Conservation (phyloP, 2,113 vertebrate species). For the Ictalurus punctatus region DNA sequence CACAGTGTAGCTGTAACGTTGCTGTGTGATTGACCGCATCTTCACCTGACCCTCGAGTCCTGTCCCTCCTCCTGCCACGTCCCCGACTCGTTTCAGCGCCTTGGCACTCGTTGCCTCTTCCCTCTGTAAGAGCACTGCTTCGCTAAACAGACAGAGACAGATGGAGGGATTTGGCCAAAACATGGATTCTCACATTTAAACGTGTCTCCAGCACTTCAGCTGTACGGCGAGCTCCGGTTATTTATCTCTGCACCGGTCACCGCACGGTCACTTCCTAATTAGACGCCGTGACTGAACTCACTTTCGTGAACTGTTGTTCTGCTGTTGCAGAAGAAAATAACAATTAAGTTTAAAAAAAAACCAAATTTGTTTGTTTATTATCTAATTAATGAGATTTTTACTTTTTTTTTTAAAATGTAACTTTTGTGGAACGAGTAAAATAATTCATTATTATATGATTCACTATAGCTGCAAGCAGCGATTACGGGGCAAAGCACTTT, state of each 20-base stretch:
- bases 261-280: neutral
- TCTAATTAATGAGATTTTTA: neutral
- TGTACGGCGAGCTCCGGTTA: neutral
- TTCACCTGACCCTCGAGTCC: neutral
- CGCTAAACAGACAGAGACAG: conserved; percentile 16
- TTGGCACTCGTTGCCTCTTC: neutral
- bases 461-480: neutral
- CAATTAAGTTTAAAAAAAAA: neutral
- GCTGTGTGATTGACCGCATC: neutral
- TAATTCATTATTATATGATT: neutral
- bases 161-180: neutral
- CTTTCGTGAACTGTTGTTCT: neutral
- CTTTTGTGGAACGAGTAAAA: neutral
- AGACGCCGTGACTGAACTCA: neutral
- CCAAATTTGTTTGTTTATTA: neutral
- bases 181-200: neutral
- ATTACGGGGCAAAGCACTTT: neutral
- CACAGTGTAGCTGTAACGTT: neutral
- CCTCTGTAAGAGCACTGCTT: neutral
- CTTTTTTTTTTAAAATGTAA: neutral
- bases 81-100: neutral
- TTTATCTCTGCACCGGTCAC: neutral
- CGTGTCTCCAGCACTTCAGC: neutral
- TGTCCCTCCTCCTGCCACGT: neutral
- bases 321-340: neutral